A percentile compares a stretch with the other conserved stretches of the same genome.
Conservation (phyloP, 2,888 invertebrate species). For the Labia minor region DNA sequence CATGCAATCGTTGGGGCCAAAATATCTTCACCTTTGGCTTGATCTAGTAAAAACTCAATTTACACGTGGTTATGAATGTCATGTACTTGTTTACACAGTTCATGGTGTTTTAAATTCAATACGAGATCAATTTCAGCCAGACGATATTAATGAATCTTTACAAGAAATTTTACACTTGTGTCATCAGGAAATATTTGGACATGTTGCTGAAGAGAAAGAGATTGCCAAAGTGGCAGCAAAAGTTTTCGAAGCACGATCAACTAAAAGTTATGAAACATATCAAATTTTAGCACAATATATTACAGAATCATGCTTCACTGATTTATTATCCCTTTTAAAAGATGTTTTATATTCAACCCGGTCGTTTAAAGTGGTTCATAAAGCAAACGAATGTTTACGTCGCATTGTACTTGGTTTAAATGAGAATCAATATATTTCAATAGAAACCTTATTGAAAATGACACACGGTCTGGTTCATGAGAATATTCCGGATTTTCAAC, state of each 20-base stretch:
- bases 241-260: constrained; percentile 68
- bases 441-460: constrained; percentile 65
- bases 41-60: constrained; percentile 70
- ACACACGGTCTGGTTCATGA: constrained; percentile 72
- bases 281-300: constrained; percentile 62
- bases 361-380: constrained; percentile 66
- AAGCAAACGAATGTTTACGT: constrained; percentile 68
- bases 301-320: constrained; percentile 61
- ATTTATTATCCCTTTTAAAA: constrained; percentile 71
- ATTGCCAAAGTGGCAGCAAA: constrained; percentile 71
- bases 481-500: constrained; percentile 59
- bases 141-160: constrained; percentile 70
- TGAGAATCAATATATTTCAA: constrained; percentile 63
- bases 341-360: constrained; percentile 58
- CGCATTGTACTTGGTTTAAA: constrained; percentile 71
- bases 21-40: constrained; percentile 64
- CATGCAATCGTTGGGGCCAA: constrained; percentile 71
- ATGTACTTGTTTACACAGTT: constrained; percentile 81
- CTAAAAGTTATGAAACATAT: constrained; percentile 78
- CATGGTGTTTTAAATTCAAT: constrained; percentile 69
- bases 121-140: constrained; percentile 55
- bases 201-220: constrained; percentile 83
- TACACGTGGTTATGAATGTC: constrained; percentile 84
- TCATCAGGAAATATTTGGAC: constrained; percentile 78
- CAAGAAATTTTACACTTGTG: constrained; percentile 69